Evolutionary conservation across 2,797 vertebrate species (phyloP), one percentile per base, ranked within the genome.

Genomic region (Antennarius maculatus): DNA sequence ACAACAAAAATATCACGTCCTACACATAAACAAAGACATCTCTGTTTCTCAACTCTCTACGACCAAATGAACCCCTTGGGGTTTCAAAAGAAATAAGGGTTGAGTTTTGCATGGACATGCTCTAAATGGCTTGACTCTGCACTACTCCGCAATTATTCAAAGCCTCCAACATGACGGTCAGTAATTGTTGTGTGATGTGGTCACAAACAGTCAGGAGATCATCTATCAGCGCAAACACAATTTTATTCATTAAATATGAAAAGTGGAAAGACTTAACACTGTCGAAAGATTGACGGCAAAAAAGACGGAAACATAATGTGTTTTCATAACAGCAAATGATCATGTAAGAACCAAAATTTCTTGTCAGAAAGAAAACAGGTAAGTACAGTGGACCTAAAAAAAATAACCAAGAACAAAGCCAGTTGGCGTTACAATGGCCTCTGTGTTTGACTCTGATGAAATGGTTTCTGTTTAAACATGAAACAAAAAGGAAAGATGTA

Each of bases 181-280:
- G 31, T 59, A 29, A 45, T 75, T 34, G 5, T 53, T 59, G 54
- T 66, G 52, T 29, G 46, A 61, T 59, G 62, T 27, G 39, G 45
- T 71, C 46, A 84, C 76, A 89, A 86, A 83, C 73, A 89, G 77
- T 80, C 81, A 51, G 61, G 56, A 79, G 57, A 54, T 80, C 28
- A 12, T 71, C 45, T 64, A 49, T 84, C 55, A 82, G 74, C 66
- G 52, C 73, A 85, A 84, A 89, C 81, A 87, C 69, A 72, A 53
- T 87, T 93, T 93, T 90, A 91, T 94, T 94, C 48, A 88, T 92
- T 89, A 91, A 93, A 91, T 92, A 89, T 82, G 76, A 84, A 86
- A 88, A 78, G 71, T 80, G 75, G 77, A 88, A 84, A 71, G 69
- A 65, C 59, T 59, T 85, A 73, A 76, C 72, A 80, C 69, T 71